Conservation (phyloP, 2,888 invertebrate genomes). For the Volucella inflata region DNA sequence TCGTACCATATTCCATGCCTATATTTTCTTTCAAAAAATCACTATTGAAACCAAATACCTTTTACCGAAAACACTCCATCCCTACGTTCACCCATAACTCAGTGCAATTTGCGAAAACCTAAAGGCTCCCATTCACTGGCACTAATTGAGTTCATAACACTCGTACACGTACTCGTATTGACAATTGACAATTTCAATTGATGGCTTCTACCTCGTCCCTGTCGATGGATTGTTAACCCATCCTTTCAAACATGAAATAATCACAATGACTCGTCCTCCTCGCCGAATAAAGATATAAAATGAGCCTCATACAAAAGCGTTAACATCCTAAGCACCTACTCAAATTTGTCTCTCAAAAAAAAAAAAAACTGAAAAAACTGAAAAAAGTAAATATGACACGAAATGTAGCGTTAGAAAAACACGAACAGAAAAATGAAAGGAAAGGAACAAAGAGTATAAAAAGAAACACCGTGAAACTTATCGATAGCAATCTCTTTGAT, state of each 20-base stretch:
- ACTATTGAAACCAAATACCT: too few relatives aligned
- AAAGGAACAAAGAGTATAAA: too few relatives aligned
- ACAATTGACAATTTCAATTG: slow-evolving; percentile 53
- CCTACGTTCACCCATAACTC: slow-evolving; percentile 1
- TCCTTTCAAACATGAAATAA: slow-evolving; percentile 19
- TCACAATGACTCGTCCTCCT: slow-evolving; percentile 15
- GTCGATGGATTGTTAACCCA: slow-evolving; percentile 36
- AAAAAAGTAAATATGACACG: slow-evolving; percentile 26
- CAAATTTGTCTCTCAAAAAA: slow-evolving; percentile 34
- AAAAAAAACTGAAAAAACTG: slow-evolving; percentile 6
- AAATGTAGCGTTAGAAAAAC: slow-evolving; percentile 34
- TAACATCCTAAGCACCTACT: slow-evolving; percentile 41
- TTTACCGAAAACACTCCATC: too few relatives aligned
- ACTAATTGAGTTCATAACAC: slow-evolving; percentile 36
- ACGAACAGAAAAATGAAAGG: slow-evolving; percentile 52
- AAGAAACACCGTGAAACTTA: slow-evolving; percentile 36
- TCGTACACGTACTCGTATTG: slow-evolving; percentile 19
- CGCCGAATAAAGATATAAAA: slow-evolving; percentile 49
- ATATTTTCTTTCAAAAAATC: too few relatives aligned
- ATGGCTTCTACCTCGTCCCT: slow-evolving; percentile 25
- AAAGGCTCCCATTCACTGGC: slow-evolving; percentile 16
- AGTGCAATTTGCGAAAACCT: neutral
- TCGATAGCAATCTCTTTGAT: slow-evolving; percentile 72
- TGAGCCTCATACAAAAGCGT: slow-evolving; percentile 42
- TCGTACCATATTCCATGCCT: neutral